Evolutionary conservation across 2,888 invertebrate species (phyloP), one percentile per base, ranked within the genome.

Genomic region (Platycheirus rosarum): DNA sequence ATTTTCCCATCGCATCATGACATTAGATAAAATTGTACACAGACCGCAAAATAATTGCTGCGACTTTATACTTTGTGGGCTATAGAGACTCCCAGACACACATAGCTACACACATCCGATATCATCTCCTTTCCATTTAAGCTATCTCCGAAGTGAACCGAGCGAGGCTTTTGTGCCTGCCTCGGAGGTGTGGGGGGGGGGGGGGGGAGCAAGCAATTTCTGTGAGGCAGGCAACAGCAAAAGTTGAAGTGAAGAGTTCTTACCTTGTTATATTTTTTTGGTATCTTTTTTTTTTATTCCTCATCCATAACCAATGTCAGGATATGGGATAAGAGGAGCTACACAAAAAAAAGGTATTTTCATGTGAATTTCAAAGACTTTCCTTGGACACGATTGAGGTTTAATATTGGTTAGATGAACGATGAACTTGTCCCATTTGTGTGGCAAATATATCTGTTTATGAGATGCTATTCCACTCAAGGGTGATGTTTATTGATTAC

Each of bases 361-460:
- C 62, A 35, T 62, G 46, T 62, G 73, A 57, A 57, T 71, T 68
- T 73, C 29, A 48, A 49, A 35, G 60, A 53, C 23, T 55, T 65
- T 44, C 42, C 71, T 51, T 60, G 57, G 69, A 68, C 63, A 69
- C 51, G 70, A 57, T 78, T 68, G 51, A 55, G 40, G 46, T 55
- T 62, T 29, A 57, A 71, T 49, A 60, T 71, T 60, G 68, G 57
- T 20, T 69, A 42, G 48, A 74, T 65, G 78, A 78, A 75, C 69
- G 79, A 69, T 75, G 79, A 80, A 80, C 79, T 75, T 80, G 79
- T 69, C 79, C 74, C 40, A 65, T 51, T 79, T 74, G 42, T 63
- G 46, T 29, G 53, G 40, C 29, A 14, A 37, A 55, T 26, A 14
- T 29, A 63, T 62, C 35, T 62, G 65, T 51, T 55, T 69, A 26